Evolutionary conservation across 2,888 invertebrate species (phyloP), one percentile per base, ranked within the genome.

Genomic region (Hypomecis punctinalis): DNA sequence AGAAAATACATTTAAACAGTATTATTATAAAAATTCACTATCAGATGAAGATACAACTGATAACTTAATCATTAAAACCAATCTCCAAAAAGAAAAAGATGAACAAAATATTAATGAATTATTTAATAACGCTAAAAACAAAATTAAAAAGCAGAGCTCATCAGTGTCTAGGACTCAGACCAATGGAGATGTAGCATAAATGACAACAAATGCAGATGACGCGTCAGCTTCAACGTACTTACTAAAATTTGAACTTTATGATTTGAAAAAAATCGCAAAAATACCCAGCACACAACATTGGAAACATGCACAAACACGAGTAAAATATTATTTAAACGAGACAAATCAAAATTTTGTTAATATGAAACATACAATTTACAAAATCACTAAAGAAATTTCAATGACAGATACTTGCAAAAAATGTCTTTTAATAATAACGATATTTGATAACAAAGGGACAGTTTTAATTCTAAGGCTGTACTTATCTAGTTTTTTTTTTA

Each of bases 311-410:
- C n/a, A n/a, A n/a, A n/a, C n/a, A n/a, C n/a, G n/a, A 43, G 43
- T 43, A 5, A 43, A 43, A 43, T 43, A 43, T n/a, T 43, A 43
- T n/a, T 10, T 8, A 43, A 43, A n/a, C 8, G 43, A 43, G n/a
- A 8, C 8, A 43, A 43, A 43, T 10, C 8, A 43, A 43, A 43
- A 43, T n/a, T 43, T 8, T 43, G 43, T 8, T 43, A n/a, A 5
- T 43, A 10, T 43, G 8, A 43, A 43, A 5, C 8, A 43, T 10
- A 43, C 43, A 8, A 43, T 43, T 43, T 43, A 43, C 10, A 43
- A 43, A 7, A 43, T 43, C 5, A 43, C 43, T n/a, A 43, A 43
- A 43, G 43, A 43, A 43, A 43, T 43, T n/a, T 43, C 43, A 43
- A 8, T 10, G 43, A 43, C 43, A 43, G 43, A 43, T 43, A 10